Base-by-base conservation (phyloP, 2,113 vertebrate genomes). In the Verasper variegatus region DNA sequence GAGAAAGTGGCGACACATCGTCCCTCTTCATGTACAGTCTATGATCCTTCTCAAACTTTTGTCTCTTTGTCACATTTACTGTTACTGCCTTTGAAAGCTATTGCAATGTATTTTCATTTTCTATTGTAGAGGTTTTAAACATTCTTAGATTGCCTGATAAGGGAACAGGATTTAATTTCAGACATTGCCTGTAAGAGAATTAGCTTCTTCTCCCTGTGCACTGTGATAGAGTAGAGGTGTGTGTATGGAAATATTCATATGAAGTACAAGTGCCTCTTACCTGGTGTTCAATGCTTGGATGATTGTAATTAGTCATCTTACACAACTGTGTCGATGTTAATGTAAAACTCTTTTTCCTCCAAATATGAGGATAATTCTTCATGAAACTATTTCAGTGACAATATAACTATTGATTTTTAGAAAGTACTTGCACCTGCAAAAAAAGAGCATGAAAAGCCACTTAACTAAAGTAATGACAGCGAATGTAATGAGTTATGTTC, bases 381-480 rank as follows among this genome's bases (percentile, higher is more conserved):
- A 63, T 35, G 67, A 71, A 76, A 5, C 62, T 65, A 68, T 71
- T 40, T 54, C 56, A 35, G 60, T 37, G 26, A 24, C 47, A 66
- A 40, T 42, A 24, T 37, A 66, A 49, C 54, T 78, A 66, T 52
- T 76, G 63, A 70, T 74, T 71, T 31, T 72, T 66, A 62, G 26
- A 81, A 75, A 75, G 17, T 4, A 14, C 76, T 54, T 63, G 21
- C 15, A 74, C 60, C 56, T 58, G 60, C 42, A 76, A 63, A 54
- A 23, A 61, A 76, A 21, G 26, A 18, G 18, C 14, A 51, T 17
- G 18, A 51, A 51, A 51, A 69, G 20, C 42, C 47, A 49, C 69
- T 74, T 68, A 71, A 62, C 71, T 67, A 42, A 67, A 80, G 23
- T 20, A 71, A 52, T 63, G 59, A 47, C 75, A 75, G 62, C 35